Conservation (phyloP, 2,797 vertebrate species). For the Neosilurus mollespiculum region DNA sequence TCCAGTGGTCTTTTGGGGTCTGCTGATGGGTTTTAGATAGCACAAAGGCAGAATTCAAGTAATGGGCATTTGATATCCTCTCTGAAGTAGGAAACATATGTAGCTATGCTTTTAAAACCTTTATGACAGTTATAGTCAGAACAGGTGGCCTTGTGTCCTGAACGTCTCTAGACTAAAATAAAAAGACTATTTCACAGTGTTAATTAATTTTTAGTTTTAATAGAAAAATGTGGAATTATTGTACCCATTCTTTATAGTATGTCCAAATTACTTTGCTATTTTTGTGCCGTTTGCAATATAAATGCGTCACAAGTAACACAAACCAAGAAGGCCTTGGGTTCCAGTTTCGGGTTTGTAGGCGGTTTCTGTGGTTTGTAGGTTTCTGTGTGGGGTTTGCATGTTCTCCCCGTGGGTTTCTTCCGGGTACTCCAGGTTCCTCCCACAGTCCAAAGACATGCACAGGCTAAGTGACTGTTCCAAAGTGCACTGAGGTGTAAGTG, state of each 20-base stretch:
- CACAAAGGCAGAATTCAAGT: conserved; percentile 50
- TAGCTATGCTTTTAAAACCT: conserved; percentile 55
- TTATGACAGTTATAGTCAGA: conserved; percentile 60
- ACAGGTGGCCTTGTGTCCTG: conserved; percentile 61
- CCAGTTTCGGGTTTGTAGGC: too few species aligned
- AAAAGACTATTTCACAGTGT: conserved; percentile 17
- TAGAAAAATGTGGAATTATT: neutral
- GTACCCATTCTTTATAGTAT: neutral
- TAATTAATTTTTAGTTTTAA: conserved; percentile 7
- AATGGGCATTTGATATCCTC: conserved; percentile 48
- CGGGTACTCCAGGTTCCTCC: too few species aligned
- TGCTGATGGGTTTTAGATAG: conserved; percentile 48
- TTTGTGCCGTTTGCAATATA: neutral
- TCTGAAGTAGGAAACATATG: conserved; percentile 46
- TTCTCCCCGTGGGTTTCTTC: too few species aligned
- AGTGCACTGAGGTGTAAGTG: too few species aligned
- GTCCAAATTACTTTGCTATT: neutral
- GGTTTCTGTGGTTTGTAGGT: too few species aligned
- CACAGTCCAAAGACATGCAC: too few species aligned
- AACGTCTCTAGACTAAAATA: conserved; percentile 52
- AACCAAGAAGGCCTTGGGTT: too few species aligned
- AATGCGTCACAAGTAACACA: neutral
- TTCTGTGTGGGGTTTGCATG: too few species aligned
- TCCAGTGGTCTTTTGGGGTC: conserved; percentile 38
- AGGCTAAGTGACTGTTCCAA: too few species aligned